Base-by-base conservation (phyloP, 2,888 invertebrate genomes). In the Apotomis turbidana region DNA sequence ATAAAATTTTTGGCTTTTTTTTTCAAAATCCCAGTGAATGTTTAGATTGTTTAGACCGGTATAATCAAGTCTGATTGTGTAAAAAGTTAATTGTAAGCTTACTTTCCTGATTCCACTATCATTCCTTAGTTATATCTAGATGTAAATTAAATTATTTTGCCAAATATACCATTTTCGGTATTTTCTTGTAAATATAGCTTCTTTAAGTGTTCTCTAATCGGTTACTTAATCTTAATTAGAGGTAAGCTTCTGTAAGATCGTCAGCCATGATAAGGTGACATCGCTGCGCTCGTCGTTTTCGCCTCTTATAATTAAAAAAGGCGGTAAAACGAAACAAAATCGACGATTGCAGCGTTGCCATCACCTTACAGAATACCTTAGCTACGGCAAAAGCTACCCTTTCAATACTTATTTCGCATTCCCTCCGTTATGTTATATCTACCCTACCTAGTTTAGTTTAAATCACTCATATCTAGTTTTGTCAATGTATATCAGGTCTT, bases 131-230 rank as follows among this genome's bases (percentile, higher is more conserved):
- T 82, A 77, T 78, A 82, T 78, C 81, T 85, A 85, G 82, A 74
- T 81, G 76, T 81, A 81, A 74, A 83, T 85, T 90, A 90, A 91
- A 88, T 91, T 91, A 91, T 91, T 91, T 90, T 88, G 87, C 89
- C 88, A 91, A 90, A 90, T 90, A 87, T 85, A 85, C 83, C 83
- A 84, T 79, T 83, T 84, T 83, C 78, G 83, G 81, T 80, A 76
- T 82, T 80, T 82, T 77, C 81, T 81, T 93, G 92, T 93, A 92
- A 89, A 93, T 92, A 90, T 86, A 85, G 82, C 78, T 81, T 79
- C 77, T 85, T 83, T 84, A 80, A 76, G 78, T 81, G 80, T 84
- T 76, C 74, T 73, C 76, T 75, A 64, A 80, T 82, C 76, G 79
- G 79, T 87, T 83, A 83, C 80, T 83, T 82, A 81, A 70, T 76